Evolutionary conservation across 2,888 invertebrate species (phyloP), one percentile per base, ranked within the genome.

Genomic region (Anoncus sp.): DNA sequence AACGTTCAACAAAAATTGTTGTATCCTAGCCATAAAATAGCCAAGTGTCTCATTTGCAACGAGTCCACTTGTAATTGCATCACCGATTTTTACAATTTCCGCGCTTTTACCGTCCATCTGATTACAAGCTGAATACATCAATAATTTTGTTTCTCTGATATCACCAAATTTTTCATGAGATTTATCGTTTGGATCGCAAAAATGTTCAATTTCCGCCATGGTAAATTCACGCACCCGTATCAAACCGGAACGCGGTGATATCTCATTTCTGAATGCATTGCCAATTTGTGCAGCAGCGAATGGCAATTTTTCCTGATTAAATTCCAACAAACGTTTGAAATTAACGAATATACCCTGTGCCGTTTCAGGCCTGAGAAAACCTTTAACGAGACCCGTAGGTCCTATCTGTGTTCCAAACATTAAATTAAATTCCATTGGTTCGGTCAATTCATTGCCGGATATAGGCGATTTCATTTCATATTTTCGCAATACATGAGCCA

Each of bases 331-430:
- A 14, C 99, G 94, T 91, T 99, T 99, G 91, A 99, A 99, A 92
- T 99, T 99, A 0, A 99, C 99, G 92, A 99, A 99, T 84, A 99
- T 99, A 27, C 99, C 99, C 91, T 99, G 99, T 0, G 99, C 99
- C 14, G 99, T 99, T 93, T 99, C 99, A 22, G 99, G 99, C 76
- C 99, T 94, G 22, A 99, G 93, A 90, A 96, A 99, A 92, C 98
- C 98, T 92, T 98, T 98, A 1, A 98, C 94, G 71, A 97, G 92
- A 0, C 99, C 99, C 77, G 99, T 96, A 1, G 99, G 99, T 20
- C 99, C 99, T 88, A 99, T 99, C 90, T 97, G 97, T 0, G 99
- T 99, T 71, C 96, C 97, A 92, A 99, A 99, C 99, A 99, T 99
- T 24, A 99, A 94, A 92, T 99, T 99, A 90, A 99, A 99, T 88